Base-by-base conservation (phyloP, 2,888 invertebrate species). In the Xanthia togata region DNA sequence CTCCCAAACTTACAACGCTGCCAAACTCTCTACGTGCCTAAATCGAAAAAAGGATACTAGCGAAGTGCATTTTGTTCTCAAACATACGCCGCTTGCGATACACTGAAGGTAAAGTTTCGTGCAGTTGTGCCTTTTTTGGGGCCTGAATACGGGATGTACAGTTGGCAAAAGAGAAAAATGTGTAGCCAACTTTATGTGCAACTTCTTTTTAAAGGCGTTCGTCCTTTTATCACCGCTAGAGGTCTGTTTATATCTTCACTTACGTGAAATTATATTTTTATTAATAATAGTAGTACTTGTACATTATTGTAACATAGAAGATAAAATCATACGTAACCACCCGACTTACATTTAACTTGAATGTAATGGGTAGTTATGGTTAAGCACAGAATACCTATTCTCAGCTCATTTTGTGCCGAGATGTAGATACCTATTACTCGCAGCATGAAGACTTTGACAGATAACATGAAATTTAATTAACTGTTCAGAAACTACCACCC, bases 61-160 rank as follows among this genome's bases (percentile, higher is more conserved):
- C 23, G 60, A 74, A 85, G 83, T 85, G 85, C 85, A 86, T 86
- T 86, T 82, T 78, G 84, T 84, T 82, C 81, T 83, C 78, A 63
- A 74, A 82, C 70, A 72, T 85, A 75, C 78, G 53, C 63, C 71
- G 78, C 69, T 80, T 82, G 73, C 78, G 77, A 81, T 84, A 83
- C 71, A 87, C 70, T 83, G 76, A 79, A 84, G 83, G 82, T 76
- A 84, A 86, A 86, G 84, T 84, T 86, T 82, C 59, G 63, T 57
- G 55, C 74, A 85, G 70, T 78, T 70, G 67, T 68, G 38, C 47
- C 41, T 75, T 76, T 86, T 83, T 81, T 67, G 63, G 69, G 55
- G 47, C 73, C 71, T 47, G 63, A 70, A 63, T 83, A 53, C 67
- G 23, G 50, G 3, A 14, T 26, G 70, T 80, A 80, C 60, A 65